phyloP scores from a whole-genome alignment of 2,797 vertebrate species.

The Hypotaenidia okinawae region DNA sequence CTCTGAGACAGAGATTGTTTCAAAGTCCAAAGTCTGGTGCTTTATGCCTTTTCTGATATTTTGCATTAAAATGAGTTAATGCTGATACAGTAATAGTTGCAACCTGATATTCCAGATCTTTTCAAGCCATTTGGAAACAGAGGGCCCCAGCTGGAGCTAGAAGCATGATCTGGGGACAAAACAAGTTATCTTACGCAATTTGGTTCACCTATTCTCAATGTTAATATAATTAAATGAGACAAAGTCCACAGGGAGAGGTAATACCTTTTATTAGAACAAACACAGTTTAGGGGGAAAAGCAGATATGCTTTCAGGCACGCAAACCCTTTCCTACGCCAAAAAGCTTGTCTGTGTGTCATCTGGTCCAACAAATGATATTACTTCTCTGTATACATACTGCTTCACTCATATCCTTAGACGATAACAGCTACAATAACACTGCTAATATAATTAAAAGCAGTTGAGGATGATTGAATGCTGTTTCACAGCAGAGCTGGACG shows the following conservation, averaged over 20 bases:
- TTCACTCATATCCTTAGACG: constrained; percentile 27
- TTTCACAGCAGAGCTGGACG: background rate
- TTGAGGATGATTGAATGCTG: background rate
- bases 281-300: background rate
- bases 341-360: background rate
- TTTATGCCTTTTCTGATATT: background rate
- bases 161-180: background rate
- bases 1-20: background rate
- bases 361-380: background rate
- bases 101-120: background rate
- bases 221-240: constrained; percentile 24
- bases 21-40: background rate
- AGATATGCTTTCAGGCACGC: background rate
- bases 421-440: constrained; percentile 55
- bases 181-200: background rate
- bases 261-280: constrained; percentile 21
- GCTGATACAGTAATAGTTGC: background rate
- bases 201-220: constrained; percentile 12
- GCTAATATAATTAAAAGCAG: constrained; percentile 58
- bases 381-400: background rate
- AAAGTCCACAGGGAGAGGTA: background rate
- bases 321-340: background rate
- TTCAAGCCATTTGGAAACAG: background rate
- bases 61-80: background rate
- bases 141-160: background rate